Percentiles rank a stretch among this genome's conserved stretches.
These are phyloP conservation scores for Peromyscus eremicus DNA, from an alignment of 2,797 vertebrate species.

Conservation along the genomic window DNA sequence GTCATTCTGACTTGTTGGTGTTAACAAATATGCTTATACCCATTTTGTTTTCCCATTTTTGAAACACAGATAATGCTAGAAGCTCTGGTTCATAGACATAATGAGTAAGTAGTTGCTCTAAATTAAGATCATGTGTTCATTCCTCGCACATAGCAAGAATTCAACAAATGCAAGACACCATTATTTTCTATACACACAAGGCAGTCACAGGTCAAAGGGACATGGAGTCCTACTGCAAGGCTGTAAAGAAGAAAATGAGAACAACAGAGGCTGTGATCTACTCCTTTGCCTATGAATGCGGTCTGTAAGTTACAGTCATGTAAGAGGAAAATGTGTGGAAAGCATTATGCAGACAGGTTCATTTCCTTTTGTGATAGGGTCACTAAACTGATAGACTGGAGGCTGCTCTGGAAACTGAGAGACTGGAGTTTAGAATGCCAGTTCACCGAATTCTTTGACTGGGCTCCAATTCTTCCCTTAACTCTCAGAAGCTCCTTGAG, in stretches of 20 bases:
- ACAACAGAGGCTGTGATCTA: neutral
- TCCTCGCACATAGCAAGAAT: neutral
- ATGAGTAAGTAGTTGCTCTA: neutral
- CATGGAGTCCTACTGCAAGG: neutral
- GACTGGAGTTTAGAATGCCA: constrained; percentile 25
- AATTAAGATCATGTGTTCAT: neutral
- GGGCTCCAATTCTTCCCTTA: neutral
- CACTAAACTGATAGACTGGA: neutral
- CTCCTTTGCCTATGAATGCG: constrained; percentile 5
- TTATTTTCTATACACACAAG: neutral
- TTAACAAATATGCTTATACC: neutral
- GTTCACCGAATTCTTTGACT: neutral
- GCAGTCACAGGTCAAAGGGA: neutral
- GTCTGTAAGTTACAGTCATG: neutral
- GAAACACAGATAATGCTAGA: neutral
- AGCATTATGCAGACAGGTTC: constrained; percentile 27
- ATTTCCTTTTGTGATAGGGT: constrained; percentile 47
- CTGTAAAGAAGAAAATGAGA: constrained; percentile 13
- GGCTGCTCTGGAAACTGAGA: neutral
- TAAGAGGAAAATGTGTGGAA: constrained; percentile 53
- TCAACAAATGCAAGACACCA: neutral
- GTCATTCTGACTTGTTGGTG: neutral
- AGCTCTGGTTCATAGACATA: neutral
- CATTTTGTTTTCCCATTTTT: constrained; percentile 5
- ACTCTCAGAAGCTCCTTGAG: neutral